Evolutionary conservation across 2,113 vertebrate genomes (phyloP), one percentile per base, ranked within the genome.

Genomic region (Orcinus orca): DNA sequence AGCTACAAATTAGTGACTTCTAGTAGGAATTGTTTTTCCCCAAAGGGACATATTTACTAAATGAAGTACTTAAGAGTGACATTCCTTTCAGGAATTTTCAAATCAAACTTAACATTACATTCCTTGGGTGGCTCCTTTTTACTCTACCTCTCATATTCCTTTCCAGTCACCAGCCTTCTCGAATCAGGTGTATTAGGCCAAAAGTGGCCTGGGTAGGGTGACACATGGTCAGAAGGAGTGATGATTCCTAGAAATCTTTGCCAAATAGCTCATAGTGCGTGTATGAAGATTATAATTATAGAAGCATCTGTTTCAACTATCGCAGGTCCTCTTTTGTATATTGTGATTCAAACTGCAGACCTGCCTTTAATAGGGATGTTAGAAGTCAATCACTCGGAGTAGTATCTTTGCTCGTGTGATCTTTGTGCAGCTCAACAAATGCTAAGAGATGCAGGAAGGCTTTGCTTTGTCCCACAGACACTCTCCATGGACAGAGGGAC

Each of bases 1-100:
- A 62, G 17, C 55, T 94, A 63, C 26, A 91, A 91, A 83, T 94
- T 79, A 93, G 33, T 92, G 47, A 76, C 90, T 95, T 96, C 18
- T 80, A 6, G 33, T 90, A 77, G 53, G 17, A 36, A 77, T 41
- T 95, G 1, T 17, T 93, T 96, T 76, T 55, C 15, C 44, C 14
- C 71, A 88, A 85, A 94, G 29, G 44, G 50, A 88, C 13, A 38
- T 81, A 71, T 84, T 90, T 88, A 81, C 6, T 82, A 89, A 95
- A 31, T 88, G 11, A 94, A 91, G 93, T 88, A 47, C 88, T 88
- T 73, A 50, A 31, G 60, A 91, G 67, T 77, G 8, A 68, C 14
- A 91, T 94, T 96, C 60, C 18, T 94, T 29, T 76, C 36, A 31
- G 63, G 68, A 91, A 55, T 87, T 83, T 94, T 84, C 31, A 96